Evolutionary conservation across 2,888 invertebrate species (phyloP).

Genomic region (Synergus laeviventris): DNA sequence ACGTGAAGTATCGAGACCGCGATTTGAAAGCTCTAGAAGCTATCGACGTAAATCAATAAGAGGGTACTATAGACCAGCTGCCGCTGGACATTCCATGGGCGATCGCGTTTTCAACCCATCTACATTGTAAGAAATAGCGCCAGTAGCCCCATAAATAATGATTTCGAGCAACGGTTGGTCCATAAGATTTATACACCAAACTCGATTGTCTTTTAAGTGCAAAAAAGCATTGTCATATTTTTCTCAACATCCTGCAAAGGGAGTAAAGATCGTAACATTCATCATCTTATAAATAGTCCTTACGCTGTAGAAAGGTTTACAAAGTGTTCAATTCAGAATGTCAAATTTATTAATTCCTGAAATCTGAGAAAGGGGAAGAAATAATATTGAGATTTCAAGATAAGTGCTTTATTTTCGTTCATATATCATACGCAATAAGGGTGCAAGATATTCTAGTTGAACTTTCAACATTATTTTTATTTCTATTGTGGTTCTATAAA

Average conservation of each 20-base stretch:
- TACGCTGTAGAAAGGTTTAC: conserved; percentile 3
- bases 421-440: not conserved
- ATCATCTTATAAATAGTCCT: conserved; percentile 25
- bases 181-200: conserved; percentile 25
- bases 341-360: conserved; percentile 30
- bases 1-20: conserved; percentile 34
- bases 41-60: conserved; percentile 39
- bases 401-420: not conserved
- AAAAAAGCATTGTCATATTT: conserved; percentile 37
- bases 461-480: no score
- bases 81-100: conserved; percentile 36
- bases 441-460: not conserved
- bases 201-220: conserved; percentile 30
- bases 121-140: conserved; percentile 38
- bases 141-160: conserved; percentile 38
- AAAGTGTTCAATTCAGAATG: conserved; percentile 27
- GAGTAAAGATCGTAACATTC: conserved; percentile 4
- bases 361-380: not conserved
- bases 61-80: conserved; percentile 34
- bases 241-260: conserved; percentile 12
- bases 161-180: conserved; percentile 35
- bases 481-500: no score
- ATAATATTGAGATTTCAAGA: not conserved
- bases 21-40: conserved; percentile 36
- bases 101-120: conserved; percentile 36